Conservation (phyloP, 1,140 invertebrate species). For the Hetaerina americana region DNA sequence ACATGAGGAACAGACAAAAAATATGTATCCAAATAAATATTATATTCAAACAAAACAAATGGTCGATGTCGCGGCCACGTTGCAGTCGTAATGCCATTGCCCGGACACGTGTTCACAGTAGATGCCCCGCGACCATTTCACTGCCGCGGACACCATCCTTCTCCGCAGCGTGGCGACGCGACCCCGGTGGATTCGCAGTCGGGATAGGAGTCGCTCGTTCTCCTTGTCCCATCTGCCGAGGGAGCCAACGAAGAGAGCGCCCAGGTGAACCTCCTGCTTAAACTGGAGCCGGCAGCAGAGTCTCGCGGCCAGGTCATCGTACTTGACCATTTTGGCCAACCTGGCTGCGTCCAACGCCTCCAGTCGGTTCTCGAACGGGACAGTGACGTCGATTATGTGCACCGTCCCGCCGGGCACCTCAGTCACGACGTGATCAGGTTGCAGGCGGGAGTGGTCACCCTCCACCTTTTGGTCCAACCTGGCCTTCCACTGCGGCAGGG, state of each 20-base stretch:
- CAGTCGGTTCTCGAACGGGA: not conserved
- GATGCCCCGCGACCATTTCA: slow-evolving; percentile 21
- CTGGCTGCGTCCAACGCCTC: not conserved
- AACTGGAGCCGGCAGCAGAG: not conserved
- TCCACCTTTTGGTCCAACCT: not conserved
- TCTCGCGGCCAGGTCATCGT: not conserved
- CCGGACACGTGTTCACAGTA: slow-evolving; percentile 12
- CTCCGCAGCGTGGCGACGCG: slow-evolving; percentile 17
- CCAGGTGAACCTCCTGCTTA: not conserved
- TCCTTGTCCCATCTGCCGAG: not conserved
- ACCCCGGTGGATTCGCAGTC: not conserved
- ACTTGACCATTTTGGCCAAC: not conserved
- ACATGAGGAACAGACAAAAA: no score
- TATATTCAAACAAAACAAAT: no score
- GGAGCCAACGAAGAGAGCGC: not conserved
- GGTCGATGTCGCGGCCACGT: not conserved
- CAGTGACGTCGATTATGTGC: not conserved
- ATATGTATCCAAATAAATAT: no score
- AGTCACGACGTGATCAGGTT: not conserved
- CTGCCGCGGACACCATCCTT: slow-evolving; percentile 17
- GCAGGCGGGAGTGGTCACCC: not conserved
- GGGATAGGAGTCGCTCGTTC: not conserved
- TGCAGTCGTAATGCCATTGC: not conserved
- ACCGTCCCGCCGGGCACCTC: not conserved
- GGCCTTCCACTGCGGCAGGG: no score